Evolutionary conservation across 53 echinoderm and acorn worm genomes (phyloP).

Genomic region (Pentamera pediparva): DNA sequence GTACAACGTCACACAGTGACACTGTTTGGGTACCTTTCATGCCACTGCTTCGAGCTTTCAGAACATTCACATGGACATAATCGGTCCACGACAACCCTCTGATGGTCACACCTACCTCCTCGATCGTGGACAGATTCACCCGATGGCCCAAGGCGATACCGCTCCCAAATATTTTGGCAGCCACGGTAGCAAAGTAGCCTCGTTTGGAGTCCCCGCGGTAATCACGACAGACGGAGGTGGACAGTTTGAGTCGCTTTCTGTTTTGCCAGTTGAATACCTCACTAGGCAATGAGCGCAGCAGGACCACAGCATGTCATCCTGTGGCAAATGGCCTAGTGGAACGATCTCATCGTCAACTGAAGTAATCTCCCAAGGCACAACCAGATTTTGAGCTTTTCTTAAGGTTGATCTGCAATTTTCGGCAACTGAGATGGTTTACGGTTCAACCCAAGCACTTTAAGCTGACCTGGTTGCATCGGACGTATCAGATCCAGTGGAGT

Average conservation of each 20-base stretch:
- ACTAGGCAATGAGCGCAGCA: conserved; percentile 3
- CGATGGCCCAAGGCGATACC: conserved; percentile 31
- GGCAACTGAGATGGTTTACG: conserved; percentile 55
- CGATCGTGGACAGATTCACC: conserved; percentile 12
- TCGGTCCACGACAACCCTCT: conserved; percentile 40
- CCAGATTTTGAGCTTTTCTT: conserved; percentile 27
- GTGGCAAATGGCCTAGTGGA: conserved; percentile 39
- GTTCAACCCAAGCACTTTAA: conserved; percentile 40
- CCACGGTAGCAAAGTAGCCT: conserved; percentile 29
- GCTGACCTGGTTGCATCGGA: conserved; percentile 37
- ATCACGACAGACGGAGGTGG: not conserved
- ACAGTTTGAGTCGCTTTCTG: not conserved
- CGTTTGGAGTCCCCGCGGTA: not conserved
- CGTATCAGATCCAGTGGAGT: conserved; percentile 26
- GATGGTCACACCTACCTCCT: conserved; percentile 36
- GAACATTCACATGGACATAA: conserved; percentile 51
- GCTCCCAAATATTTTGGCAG: conserved; percentile 28
- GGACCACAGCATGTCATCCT: conserved; percentile 38
- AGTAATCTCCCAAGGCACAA: conserved; percentile 14
- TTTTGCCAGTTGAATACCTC: not conserved
- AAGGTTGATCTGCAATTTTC: conserved; percentile 38
- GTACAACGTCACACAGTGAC: conserved; percentile 46
- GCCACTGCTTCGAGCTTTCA: conserved; percentile 32
- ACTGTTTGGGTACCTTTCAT: conserved; percentile 38
- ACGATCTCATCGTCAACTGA: conserved; percentile 29